These are phyloP conservation scores for Oreortyx pictus DNA, from an alignment of 2,797 vertebrate species.

Conservation along the genomic window DNA sequence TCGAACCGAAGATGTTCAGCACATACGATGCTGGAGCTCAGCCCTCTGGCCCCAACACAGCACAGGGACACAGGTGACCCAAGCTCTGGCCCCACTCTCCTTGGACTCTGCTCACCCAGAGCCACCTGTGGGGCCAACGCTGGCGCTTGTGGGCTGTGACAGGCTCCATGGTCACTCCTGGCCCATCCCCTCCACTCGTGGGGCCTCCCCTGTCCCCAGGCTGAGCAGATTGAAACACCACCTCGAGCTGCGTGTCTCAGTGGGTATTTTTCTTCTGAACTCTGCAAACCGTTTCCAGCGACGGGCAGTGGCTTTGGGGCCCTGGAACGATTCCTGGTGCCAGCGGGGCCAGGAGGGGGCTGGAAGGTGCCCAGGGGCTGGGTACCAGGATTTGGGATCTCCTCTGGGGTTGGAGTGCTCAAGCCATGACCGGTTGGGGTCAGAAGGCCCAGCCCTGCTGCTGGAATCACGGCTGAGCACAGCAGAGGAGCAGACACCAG, in stretches of 20 bases:
- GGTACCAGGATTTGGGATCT: neutral
- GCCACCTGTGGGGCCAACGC: neutral
- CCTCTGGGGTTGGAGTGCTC: neutral
- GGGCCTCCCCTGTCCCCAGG: neutral
- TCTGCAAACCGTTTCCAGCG: neutral
- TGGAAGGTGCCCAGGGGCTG: neutral
- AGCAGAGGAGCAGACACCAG: too few relatives aligned
- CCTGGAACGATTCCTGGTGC: neutral
- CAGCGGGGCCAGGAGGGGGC: neutral
- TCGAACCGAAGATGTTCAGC: neutral
- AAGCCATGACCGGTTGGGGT: too few relatives aligned
- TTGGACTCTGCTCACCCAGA: neutral
- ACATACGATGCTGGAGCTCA: neutral
- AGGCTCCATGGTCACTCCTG: accelerated
- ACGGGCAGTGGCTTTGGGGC: accelerated
- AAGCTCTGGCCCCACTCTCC: neutral
- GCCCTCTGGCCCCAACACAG: neutral
- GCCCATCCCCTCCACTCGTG: accelerated
- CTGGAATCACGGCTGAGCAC: too few relatives aligned
- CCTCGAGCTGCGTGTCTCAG: neutral
- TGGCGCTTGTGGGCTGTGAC: neutral
- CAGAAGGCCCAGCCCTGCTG: neutral
- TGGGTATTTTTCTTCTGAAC: neutral
- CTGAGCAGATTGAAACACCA: neutral
- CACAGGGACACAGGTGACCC: neutral